Evolutionary conservation across 2,797 vertebrate genomes (phyloP).

Genomic region (Lepus oiostolus): DNA sequence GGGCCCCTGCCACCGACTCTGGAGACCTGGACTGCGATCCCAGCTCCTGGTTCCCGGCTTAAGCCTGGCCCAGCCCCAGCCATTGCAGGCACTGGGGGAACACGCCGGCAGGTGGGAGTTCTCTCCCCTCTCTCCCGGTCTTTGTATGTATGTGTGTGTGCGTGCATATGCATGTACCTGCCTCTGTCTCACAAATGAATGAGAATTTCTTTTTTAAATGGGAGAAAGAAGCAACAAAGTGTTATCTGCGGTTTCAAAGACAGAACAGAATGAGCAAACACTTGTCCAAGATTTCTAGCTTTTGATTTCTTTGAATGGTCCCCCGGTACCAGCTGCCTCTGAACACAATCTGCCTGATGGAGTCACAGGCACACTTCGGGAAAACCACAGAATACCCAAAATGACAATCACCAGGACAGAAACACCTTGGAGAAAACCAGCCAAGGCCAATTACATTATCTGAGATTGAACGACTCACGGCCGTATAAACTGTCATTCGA

Average conservation of each 20-base stretch:
- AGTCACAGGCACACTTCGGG: conserved; percentile 26
- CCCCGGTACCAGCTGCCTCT: conserved; percentile 52
- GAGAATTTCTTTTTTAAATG: background rate
- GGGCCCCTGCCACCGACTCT: no score
- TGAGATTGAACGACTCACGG: conserved; percentile 34
- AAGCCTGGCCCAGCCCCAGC: no score
- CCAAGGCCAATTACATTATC: conserved; percentile 46
- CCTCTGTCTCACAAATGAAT: no score
- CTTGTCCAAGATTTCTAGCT: conserved; percentile 56
- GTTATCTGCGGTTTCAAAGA: conserved; percentile 61
- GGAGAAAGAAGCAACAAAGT: background rate
- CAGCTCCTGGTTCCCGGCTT: no score
- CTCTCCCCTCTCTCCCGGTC: no score
- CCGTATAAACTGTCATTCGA: background rate
- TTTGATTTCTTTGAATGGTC: conserved; percentile 36
- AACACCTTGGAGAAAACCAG: conserved; percentile 56
- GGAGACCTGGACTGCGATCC: no score
- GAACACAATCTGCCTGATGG: conserved; percentile 53
- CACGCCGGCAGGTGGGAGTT: no score
- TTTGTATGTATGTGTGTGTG: no score
- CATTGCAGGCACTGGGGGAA: no score
- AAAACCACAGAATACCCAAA: conserved; percentile 49
- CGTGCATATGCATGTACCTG: no score
- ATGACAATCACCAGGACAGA: conserved; percentile 54
- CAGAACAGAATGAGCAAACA: conserved; percentile 61